These are phyloP conservation scores for Penaeus monodon DNA, from an alignment of 2,888 invertebrate species.

Conservation along the genomic window DNA sequence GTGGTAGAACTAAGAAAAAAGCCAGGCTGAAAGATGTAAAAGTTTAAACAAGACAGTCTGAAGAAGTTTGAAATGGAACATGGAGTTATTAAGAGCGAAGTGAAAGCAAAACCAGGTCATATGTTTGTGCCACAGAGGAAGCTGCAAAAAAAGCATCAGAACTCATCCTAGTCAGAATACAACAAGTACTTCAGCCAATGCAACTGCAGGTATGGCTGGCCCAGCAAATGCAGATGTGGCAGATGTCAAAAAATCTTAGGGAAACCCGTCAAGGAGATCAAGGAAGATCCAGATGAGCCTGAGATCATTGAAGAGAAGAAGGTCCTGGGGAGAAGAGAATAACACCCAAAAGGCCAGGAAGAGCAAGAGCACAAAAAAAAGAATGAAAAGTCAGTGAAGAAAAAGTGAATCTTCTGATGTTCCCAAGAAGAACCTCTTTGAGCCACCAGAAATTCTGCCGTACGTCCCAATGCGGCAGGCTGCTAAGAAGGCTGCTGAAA, in stretches of 20 bases:
- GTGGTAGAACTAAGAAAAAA: slow-evolving; percentile 16
- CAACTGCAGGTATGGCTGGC: slow-evolving; percentile 26
- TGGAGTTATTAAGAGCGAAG: background rate
- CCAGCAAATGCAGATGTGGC: slow-evolving; percentile 19
- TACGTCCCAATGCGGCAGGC: slow-evolving; percentile 88
- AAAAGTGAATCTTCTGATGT: slow-evolving; percentile 36
- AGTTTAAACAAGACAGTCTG: slow-evolving; percentile 17
- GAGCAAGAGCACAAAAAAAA: slow-evolving; percentile 45
- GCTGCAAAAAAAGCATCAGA: slow-evolving; percentile 65
- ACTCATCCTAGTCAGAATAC: slow-evolving; percentile 64
- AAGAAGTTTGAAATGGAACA: slow-evolving; percentile 28
- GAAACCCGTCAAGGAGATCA: slow-evolving; percentile 15
- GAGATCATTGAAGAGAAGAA: slow-evolving; percentile 39
- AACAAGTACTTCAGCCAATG: slow-evolving; percentile 39
- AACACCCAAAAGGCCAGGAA: slow-evolving; percentile 54
- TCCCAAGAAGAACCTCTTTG: slow-evolving; percentile 68
- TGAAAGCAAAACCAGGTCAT: slow-evolving; percentile 32
- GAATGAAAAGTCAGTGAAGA: slow-evolving; percentile 37
- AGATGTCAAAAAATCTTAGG: slow-evolving; percentile 20
- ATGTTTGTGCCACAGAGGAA: slow-evolving; percentile 63
- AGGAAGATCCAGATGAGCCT: slow-evolving; percentile 42
- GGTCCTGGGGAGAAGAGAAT: slow-evolving; percentile 36
- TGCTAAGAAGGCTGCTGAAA: slow-evolving; percentile 90
- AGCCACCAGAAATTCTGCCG: slow-evolving; percentile 81
- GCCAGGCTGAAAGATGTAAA: slow-evolving; percentile 25